Conservation (phyloP, 2,888 invertebrate species). For the Nowickia ferox region DNA sequence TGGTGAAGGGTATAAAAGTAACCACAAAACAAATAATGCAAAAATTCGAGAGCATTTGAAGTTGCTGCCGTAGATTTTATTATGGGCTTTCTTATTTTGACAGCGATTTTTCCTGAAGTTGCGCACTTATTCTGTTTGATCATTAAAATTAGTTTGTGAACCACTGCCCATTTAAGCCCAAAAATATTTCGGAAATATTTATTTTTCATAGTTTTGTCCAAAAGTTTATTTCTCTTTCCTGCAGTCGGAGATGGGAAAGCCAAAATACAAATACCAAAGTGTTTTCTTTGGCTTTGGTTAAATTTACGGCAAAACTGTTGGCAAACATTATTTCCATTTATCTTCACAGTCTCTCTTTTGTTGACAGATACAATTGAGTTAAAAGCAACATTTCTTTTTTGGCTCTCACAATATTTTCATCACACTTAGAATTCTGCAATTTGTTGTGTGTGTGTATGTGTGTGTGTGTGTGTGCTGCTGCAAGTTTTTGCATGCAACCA, state of each 20-base stretch:
- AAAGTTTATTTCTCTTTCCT: slow-evolving; percentile 33
- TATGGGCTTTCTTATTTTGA: too few species aligned
- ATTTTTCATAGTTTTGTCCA: slow-evolving; percentile 52
- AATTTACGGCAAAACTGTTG: slow-evolving; percentile 62
- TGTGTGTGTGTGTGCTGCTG: not conserved
- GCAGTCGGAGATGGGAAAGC: not conserved
- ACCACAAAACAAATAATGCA: too few species aligned
- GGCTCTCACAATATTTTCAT: slow-evolving; percentile 51
- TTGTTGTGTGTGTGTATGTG: slow-evolving; percentile 1
- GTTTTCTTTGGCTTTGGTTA: slow-evolving; percentile 43
- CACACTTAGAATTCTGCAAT: not conserved
- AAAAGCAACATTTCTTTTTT: slow-evolving; percentile 66
- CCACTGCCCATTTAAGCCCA: slow-evolving; percentile 31
- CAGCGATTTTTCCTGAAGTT: too few species aligned
- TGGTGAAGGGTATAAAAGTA: too few species aligned
- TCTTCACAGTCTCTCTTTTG: slow-evolving; percentile 61
- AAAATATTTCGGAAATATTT: slow-evolving; percentile 58
- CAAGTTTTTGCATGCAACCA: not conserved
- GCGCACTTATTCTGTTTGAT: too few species aligned
- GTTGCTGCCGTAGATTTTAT: too few species aligned
- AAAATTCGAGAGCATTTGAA: too few species aligned
- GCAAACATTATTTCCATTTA: slow-evolving; percentile 64
- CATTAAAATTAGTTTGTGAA: slow-evolving; percentile 45
- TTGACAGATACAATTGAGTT: slow-evolving; percentile 71
- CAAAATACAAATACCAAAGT: slow-evolving; percentile 45